Percentiles rank a stretch among this genome's conserved stretches.
Evolutionary conservation across 2,113 vertebrate genomes (phyloP).

Genomic region (Silurus asotus): DNA sequence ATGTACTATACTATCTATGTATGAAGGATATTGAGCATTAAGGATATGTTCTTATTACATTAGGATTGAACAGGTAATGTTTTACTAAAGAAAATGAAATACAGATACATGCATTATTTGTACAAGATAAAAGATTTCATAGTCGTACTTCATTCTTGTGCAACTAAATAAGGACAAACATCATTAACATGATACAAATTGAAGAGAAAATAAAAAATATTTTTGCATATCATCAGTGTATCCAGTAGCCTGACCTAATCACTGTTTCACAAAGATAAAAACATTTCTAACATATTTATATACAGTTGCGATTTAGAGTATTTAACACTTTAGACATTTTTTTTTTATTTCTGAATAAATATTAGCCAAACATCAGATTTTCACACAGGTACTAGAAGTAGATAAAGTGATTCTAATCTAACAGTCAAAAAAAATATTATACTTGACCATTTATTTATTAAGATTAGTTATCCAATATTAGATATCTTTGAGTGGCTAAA

Average conservation of each 20-base stretch:
- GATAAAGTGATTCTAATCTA: too few species aligned
- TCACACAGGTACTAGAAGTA: too few species aligned
- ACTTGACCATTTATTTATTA: too few species aligned
- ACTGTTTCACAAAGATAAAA: neutral
- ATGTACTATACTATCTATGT: neutral
- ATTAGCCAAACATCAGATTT: too few species aligned
- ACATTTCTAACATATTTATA: neutral
- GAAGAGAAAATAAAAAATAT: neutral
- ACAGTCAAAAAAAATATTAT: too few species aligned
- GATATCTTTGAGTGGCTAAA: too few species aligned
- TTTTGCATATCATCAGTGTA: neutral
- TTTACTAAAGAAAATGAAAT: neutral
- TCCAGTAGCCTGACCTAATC: neutral
- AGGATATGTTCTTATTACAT: neutral
- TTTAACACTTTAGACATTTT: too few species aligned
- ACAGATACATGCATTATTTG: neutral
- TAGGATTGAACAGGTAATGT: neutral
- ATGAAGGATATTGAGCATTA: too few species aligned
- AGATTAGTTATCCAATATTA: too few species aligned
- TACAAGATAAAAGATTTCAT: neutral
- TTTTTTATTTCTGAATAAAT: too few species aligned
- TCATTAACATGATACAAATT: neutral
- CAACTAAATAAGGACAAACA: neutral
- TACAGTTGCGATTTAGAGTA: neutral
- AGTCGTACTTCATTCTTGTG: neutral